Evolutionary conservation across 2,797 vertebrate genomes (phyloP).

Genomic region (Benthosema pterotum): DNA sequence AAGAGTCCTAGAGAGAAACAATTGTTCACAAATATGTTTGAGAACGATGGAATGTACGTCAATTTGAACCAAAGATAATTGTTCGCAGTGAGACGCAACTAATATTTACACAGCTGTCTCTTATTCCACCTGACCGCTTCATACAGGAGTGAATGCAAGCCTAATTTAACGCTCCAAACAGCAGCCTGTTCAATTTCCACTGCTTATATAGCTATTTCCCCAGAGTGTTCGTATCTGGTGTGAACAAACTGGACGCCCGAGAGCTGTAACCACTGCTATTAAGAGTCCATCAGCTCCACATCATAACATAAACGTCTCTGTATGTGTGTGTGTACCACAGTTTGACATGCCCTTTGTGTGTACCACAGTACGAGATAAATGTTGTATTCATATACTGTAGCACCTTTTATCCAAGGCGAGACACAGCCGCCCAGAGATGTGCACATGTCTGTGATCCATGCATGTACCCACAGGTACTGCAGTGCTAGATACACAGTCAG

Average conservation of each 20-base stretch:
- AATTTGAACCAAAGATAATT: conserved; percentile 69
- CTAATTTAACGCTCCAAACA: conserved; percentile 40
- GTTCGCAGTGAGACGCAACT: conserved; percentile 47
- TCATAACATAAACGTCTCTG: too few species aligned
- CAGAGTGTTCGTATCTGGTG: conserved; percentile 24
- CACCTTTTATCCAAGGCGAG: too few species aligned
- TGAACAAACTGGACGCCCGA: conserved; percentile 12
- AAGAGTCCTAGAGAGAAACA: conserved; percentile 58
- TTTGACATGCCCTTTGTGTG: too few species aligned
- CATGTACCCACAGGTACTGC: too few species aligned
- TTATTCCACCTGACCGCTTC: conserved; percentile 40
- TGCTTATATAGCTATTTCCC: conserved; percentile 63
- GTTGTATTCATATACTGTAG: too few species aligned
- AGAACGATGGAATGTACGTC: conserved; percentile 70
- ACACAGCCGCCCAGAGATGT: too few species aligned
- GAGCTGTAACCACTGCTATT: conserved; percentile 15
- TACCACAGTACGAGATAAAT: too few species aligned
- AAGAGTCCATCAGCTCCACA: background rate
- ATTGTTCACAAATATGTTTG: conserved; percentile 74
- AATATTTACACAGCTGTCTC: conserved; percentile 65
- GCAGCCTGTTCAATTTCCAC: conserved; percentile 47
- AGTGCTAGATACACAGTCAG: too few species aligned
- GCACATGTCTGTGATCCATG: too few species aligned
- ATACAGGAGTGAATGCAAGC: conserved; percentile 47
- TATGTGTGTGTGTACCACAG: too few species aligned